A percentile compares a stretch with the other conserved stretches of the same genome.
Evolutionary conservation across 1,140 invertebrate species (phyloP).

Genomic region (Ips typographus): DNA sequence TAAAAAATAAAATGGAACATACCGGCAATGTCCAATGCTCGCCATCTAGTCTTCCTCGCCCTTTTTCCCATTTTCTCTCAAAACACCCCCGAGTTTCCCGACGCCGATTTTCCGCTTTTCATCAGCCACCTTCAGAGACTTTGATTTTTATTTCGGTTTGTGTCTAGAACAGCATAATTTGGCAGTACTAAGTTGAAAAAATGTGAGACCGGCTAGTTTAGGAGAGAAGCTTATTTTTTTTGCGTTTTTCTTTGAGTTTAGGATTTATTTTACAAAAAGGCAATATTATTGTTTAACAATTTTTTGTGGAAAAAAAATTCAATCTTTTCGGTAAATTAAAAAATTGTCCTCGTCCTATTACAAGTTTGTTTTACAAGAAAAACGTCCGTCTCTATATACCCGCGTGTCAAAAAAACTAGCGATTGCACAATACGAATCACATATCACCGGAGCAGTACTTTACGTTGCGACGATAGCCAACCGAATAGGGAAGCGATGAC

Average conservation of each 20-base stretch:
- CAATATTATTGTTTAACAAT: no score
- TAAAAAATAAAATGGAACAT: slow-evolving; percentile 30
- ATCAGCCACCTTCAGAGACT: slow-evolving; percentile 27
- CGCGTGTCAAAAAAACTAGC: slow-evolving; percentile 22
- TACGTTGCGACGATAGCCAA: slow-evolving; percentile 22
- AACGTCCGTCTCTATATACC: slow-evolving; percentile 10
- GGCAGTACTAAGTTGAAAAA: no score
- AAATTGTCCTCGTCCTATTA: background rate
- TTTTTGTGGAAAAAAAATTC: no score
- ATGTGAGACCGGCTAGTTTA: no score
- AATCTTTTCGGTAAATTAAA: no score
- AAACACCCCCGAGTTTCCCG: slow-evolving; percentile 33
- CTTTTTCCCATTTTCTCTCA: slow-evolving; percentile 48
- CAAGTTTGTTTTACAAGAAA: background rate
- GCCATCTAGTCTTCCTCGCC: slow-evolving; percentile 50
- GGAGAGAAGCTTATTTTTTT: no score
- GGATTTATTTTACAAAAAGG: no score
- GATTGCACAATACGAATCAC: slow-evolving; percentile 16
- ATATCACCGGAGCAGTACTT: slow-evolving; percentile 15
- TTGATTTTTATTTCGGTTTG: background rate
- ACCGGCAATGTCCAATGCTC: slow-evolving; percentile 48
- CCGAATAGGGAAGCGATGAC: slow-evolving; percentile 5
- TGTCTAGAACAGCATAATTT: background rate
- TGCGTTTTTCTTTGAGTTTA: no score
- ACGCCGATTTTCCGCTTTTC: slow-evolving; percentile 15